Evolutionary conservation across 2,888 invertebrate genomes (phyloP).

Genomic region (Tyria jacobaeae): DNA sequence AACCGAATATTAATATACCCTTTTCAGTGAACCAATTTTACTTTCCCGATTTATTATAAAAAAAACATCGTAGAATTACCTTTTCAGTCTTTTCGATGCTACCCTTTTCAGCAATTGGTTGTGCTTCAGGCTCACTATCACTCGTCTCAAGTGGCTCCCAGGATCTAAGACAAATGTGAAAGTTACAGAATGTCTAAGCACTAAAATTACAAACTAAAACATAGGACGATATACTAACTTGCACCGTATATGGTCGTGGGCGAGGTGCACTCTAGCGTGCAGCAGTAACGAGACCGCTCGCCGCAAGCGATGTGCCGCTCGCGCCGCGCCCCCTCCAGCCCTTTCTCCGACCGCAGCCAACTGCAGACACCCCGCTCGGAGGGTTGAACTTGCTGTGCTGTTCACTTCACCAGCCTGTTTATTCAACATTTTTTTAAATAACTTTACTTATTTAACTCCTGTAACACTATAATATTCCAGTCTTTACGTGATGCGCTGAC

Average conservation of each 20-base stretch:
- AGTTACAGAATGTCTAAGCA: neutral
- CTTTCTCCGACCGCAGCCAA: constrained; percentile 74
- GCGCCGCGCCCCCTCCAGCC: constrained; percentile 76
- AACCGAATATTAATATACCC: neutral
- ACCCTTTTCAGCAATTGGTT: constrained; percentile 76
- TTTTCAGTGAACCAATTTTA: neutral
- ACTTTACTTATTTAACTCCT: too few relatives aligned
- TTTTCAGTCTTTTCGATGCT: constrained; percentile 86
- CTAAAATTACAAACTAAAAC: neutral
- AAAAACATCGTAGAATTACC: constrained; percentile 54
- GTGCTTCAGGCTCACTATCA: constrained; percentile 78
- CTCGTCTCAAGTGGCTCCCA: constrained; percentile 81
- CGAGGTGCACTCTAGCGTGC: constrained; percentile 76
- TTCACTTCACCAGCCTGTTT: constrained; percentile 65
- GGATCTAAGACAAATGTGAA: constrained; percentile 55
- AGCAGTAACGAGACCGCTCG: constrained; percentile 76
- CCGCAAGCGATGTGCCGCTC: constrained; percentile 76
- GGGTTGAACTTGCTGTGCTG: constrained; percentile 61
- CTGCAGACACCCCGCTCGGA: constrained; percentile 69
- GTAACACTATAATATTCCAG: too few relatives aligned
- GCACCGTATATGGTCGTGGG: constrained; percentile 79
- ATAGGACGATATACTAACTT: constrained; percentile 57
- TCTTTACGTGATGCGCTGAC: too few relatives aligned
- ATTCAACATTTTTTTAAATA: too few relatives aligned
- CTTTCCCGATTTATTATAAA: neutral